Evolutionary conservation across 1,140 invertebrate genomes (phyloP).

Genomic region (Zaprionus tsacasi): DNA sequence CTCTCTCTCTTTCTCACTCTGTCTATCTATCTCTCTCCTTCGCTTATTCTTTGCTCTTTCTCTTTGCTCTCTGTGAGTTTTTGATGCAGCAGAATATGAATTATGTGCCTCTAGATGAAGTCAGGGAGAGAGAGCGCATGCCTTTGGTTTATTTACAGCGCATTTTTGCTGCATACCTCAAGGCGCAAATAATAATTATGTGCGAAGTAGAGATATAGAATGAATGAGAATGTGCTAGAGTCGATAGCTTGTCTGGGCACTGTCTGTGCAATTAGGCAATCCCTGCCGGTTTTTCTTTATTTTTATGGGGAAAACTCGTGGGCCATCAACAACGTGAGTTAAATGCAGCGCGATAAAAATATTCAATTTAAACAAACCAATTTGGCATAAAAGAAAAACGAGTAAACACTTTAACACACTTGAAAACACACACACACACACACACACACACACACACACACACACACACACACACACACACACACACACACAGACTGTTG

Average conservation of each 20-base stretch:
- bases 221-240: not conserved
- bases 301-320: not conserved
- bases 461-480: no score
- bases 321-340: not conserved
- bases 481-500: constrained; percentile 24
- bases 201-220: not conserved
- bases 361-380: constrained; percentile 80
- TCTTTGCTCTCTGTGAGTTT: constrained; percentile 24
- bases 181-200: constrained; percentile 30
- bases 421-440: not conserved
- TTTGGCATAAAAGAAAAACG: constrained; percentile 58
- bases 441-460: not conserved
- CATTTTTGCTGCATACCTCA: constrained; percentile 15
- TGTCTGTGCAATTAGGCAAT: not conserved
- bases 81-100: constrained; percentile 62
- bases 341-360: constrained; percentile 38
- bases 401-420: constrained; percentile 20
- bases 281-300: not conserved
- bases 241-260: not conserved
- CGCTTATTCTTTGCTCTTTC: not conserved
- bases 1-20: not conserved
- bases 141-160: constrained; percentile 67
- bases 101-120: constrained; percentile 74
- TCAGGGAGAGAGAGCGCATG: constrained; percentile 66
- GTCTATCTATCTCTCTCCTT: not conserved